Percentiles rank a stretch among this genome's conserved stretches.
phyloP scores from a whole-genome alignment of 2,888 invertebrate genomes.

The Molorchus minor region DNA sequence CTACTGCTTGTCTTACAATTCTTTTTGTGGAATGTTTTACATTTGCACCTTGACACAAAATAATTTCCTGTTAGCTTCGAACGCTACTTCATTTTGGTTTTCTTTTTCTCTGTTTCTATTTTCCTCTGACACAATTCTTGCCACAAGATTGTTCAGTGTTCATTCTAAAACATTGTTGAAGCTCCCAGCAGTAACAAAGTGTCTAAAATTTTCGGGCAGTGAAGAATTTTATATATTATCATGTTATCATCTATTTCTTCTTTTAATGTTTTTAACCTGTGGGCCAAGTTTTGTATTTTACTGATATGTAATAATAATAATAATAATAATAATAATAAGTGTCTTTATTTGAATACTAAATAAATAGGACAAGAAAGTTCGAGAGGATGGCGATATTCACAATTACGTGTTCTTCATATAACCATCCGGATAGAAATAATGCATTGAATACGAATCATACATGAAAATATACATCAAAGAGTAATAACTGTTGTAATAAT shows the following conservation, averaged over 20 bases:
- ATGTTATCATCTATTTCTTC: slow-evolving; percentile 5
- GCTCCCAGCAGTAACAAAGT: neutral
- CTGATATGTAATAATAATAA: too few relatives aligned
- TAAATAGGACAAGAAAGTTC: too few relatives aligned
- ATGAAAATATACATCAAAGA: too few relatives aligned
- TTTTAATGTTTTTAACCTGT: slow-evolving; percentile 2
- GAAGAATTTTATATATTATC: neutral
- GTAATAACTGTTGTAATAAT: too few relatives aligned
- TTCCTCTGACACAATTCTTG: neutral
- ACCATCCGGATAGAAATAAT: too few relatives aligned
- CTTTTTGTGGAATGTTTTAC: neutral
- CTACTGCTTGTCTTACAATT: neutral
- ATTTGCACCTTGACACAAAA: neutral
- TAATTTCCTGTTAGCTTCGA: neutral
- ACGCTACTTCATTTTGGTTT: neutral
- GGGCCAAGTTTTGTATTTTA: neutral
- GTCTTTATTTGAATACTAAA: too few relatives aligned
- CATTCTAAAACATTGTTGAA: neutral
- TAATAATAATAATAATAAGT: too few relatives aligned
- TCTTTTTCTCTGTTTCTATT: neutral
- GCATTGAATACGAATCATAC: too few relatives aligned
- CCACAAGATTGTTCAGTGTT: neutral
- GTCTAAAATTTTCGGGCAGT: neutral
- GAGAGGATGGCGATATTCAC: too few relatives aligned
- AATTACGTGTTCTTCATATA: too few relatives aligned